Conservation (phyloP, 2,888 invertebrate genomes). For the Ochropleura plecta region DNA sequence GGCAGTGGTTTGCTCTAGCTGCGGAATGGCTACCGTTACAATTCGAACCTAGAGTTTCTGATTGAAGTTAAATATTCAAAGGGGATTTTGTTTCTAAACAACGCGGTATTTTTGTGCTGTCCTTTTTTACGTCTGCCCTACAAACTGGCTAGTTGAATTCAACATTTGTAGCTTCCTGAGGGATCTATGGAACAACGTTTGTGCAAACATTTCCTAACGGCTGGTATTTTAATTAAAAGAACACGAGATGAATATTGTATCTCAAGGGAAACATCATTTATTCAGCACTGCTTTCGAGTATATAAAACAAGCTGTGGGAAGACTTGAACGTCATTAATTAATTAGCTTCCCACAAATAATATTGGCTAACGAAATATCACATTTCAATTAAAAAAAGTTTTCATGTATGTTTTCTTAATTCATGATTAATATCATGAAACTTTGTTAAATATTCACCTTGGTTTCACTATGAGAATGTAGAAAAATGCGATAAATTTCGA, state of each 20-base stretch:
- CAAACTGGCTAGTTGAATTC: constrained; percentile 12
- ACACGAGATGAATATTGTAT: constrained; percentile 20
- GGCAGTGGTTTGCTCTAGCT: constrained; percentile 14
- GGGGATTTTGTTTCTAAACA: constrained; percentile 42
- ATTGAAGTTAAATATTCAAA: constrained; percentile 56
- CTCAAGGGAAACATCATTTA: constrained; percentile 14
- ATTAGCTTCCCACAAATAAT: constrained; percentile 45
- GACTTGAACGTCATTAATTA: constrained; percentile 34
- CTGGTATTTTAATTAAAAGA: constrained; percentile 37
- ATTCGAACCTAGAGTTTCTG: constrained; percentile 47
- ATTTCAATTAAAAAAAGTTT: constrained; percentile 22
- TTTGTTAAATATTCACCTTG: constrained; percentile 21
- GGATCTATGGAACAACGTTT: constrained; percentile 5
- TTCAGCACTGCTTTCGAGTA: constrained; percentile 16
- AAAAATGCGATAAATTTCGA: constrained; percentile 1
- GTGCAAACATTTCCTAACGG: constrained; percentile 21
- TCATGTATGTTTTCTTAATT: constrained; percentile 23
- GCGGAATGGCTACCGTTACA: constrained; percentile 36
- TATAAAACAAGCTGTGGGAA: constrained; percentile 16
- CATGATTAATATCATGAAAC: constrained; percentile 7
- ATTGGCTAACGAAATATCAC: constrained; percentile 38
- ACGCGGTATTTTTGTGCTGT: constrained; percentile 18
- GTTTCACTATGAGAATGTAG: constrained; percentile 16
- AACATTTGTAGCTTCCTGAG: constrained; percentile 24
- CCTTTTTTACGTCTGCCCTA: constrained; percentile 21